Conservation (phyloP, 2,797 vertebrate genomes). For the Capromys pilorides region DNA sequence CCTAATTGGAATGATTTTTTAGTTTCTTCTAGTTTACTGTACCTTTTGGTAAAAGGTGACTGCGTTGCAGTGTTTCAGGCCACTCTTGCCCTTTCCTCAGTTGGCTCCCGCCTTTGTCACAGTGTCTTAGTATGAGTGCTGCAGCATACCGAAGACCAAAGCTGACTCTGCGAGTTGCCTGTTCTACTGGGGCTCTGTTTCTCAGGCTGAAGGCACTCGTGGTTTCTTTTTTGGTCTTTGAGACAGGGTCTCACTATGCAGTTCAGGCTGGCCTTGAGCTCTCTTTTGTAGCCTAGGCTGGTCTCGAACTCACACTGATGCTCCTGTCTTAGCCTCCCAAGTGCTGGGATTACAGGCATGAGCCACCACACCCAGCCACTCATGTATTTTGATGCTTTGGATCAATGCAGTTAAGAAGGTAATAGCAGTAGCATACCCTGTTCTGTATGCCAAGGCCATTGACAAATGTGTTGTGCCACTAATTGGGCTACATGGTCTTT, state of each 20-base stretch:
- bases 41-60: neutral
- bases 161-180: neutral
- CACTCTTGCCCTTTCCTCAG: rapidly evolving
- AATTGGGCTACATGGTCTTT: neutral
- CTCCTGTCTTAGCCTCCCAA: too few species aligned
- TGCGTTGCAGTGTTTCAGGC: neutral
- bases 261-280: too few species aligned
- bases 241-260: too few species aligned
- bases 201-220: neutral
- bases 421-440: neutral
- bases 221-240: too few species aligned
- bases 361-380: too few species aligned
- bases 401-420: neutral
- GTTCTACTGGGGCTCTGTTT: neutral
- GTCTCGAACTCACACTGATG: too few species aligned
- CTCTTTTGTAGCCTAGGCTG: too few species aligned
- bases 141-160: neutral
- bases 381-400: neutral
- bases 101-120: neutral
- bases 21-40: neutral
- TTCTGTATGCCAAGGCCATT: neutral
- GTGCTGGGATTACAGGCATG: too few species aligned
- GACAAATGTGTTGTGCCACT: neutral
- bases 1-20: neutral
- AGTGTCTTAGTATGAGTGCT: neutral